phyloP scores from a whole-genome alignment of 1,140 invertebrate species.

The Drosophila parabipectinata region DNA sequence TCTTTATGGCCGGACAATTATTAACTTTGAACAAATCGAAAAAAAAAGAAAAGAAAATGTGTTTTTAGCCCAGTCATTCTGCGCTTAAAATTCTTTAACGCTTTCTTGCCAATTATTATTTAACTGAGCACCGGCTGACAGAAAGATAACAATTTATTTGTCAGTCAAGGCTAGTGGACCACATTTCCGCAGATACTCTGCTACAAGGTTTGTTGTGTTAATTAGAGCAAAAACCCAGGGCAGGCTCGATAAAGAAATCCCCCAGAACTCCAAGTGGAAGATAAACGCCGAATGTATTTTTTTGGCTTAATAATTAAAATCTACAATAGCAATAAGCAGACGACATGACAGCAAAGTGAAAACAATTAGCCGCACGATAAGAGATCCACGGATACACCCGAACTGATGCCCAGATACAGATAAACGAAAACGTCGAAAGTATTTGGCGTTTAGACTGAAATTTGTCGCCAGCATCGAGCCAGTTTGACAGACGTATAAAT shows the following conservation, averaged over 20 bases:
- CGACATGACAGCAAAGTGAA: conserved; percentile 69
- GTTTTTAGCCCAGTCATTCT: conserved; percentile 39
- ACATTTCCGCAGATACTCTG: conserved; percentile 42
- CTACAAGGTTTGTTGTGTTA: conserved; percentile 25
- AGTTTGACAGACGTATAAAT: conserved; percentile 79
- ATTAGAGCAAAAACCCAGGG: conserved; percentile 45
- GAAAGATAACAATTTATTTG: conserved; percentile 52
- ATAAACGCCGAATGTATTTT: conserved; percentile 43
- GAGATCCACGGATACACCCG: conserved; percentile 62
- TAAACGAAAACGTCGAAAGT: conserved; percentile 63
- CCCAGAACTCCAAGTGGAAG: conserved; percentile 32
- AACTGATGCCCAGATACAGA: conserved; percentile 50
- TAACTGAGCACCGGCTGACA: conserved; percentile 28
- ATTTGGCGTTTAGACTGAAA: conserved; percentile 73
- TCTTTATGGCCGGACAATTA: conserved; percentile 31
- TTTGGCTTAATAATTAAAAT: conserved; percentile 66
- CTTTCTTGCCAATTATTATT: conserved; percentile 61
- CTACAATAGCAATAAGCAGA: conserved; percentile 73
- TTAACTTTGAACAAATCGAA: conserved; percentile 16
- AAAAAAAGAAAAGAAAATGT: conserved; percentile 9
- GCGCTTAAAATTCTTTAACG: conserved; percentile 47
- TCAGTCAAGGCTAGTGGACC: conserved; percentile 53
- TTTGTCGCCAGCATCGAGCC: conserved; percentile 73
- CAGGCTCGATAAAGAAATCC: conserved; percentile 41
- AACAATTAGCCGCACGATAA: conserved; percentile 80